Base-by-base conservation (phyloP, 2,797 vertebrate species). In the Catharus ustulatus region DNA sequence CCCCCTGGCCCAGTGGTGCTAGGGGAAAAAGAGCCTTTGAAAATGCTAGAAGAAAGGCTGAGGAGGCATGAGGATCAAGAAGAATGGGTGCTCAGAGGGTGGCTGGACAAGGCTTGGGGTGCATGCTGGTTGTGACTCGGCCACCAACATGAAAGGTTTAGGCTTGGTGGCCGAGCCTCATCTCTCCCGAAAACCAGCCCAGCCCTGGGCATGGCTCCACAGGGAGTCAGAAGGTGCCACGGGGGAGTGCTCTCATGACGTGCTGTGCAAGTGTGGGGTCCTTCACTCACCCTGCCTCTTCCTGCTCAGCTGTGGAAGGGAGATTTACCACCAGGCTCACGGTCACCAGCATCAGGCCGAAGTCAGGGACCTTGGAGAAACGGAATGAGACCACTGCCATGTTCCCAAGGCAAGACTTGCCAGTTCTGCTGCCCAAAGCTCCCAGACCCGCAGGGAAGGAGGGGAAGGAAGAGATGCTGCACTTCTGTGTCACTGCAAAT, bases 1-100 rank as follows among this genome's bases (percentile, higher is more conserved):
- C 13, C 4, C 14, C 5, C 20, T 6, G 7, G 8, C 11, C 4
- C 24, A 6, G 15, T 7, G 30, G 17, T 48, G 18, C n/a, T 66
- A 26, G 16, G 13, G 29, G 15, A 80, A 43, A 27, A 48, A 75
- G 20, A 75, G 29, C 36, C 10, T 36, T 64, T 19, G 30, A 52
- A n/a, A 68, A 36, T 48, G 17, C 29, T 27, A 10, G 51, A 36
- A 30, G 21, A 29, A 29, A 74, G 27, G 15, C 38, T 49, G 57
- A 69, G 30, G 27, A 49, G 30, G 18, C 4, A 1, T 48, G 72
- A 79, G 68, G 59, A 26, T 15, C 7, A 49, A 29, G 26, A 63
- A 55, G 48, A 77, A 8, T 0, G 0, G 29, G 13, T 43, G 45
- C 32, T 55, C 34, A 29, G 29, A 19, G 15, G 18, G 9, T 32